Evolutionary conservation across 2,888 invertebrate genomes (phyloP).

Genomic region (Anagyrus pseudococci): DNA sequence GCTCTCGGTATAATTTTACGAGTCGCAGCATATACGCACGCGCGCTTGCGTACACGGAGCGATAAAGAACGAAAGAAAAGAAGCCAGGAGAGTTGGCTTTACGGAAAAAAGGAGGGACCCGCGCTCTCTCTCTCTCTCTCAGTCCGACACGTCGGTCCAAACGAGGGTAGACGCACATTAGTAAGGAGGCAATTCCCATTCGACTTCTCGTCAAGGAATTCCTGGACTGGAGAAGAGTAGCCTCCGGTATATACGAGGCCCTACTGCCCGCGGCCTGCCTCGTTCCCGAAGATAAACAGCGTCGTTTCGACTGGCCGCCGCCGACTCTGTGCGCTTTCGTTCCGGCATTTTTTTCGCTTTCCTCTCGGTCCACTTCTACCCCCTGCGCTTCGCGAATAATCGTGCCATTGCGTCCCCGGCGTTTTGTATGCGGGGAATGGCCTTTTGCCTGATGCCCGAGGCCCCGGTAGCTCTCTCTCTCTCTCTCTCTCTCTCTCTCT

Average conservation of each 20-base stretch:
- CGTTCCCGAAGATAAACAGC: slow-evolving; percentile 37
- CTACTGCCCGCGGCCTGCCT: slow-evolving; percentile 14
- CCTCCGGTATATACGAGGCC: too few relatives aligned
- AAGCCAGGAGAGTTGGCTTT: too few relatives aligned
- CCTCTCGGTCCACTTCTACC: not conserved
- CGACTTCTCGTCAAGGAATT: slow-evolving; percentile 34
- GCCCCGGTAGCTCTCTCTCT: too few relatives aligned
- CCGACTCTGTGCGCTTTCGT: not conserved
- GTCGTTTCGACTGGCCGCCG: slow-evolving; percentile 29
- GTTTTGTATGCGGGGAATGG: slow-evolving; percentile 33
- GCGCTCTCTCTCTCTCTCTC: not conserved
- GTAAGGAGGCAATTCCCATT: slow-evolving; percentile 34
- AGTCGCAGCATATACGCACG: too few relatives aligned
- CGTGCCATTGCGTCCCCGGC: slow-evolving; percentile 19
- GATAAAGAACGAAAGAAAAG: slow-evolving; percentile 1
- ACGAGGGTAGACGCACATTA: slow-evolving; percentile 35
- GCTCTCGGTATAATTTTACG: slow-evolving; percentile 23
- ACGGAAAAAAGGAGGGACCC: slow-evolving; percentile 10
- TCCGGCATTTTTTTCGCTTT: too few relatives aligned
- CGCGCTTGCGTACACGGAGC: slow-evolving; percentile 8
- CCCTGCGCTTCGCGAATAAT: not conserved
- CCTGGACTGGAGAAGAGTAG: too few relatives aligned
- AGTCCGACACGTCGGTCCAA: slow-evolving; percentile 25
- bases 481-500: too few relatives aligned
- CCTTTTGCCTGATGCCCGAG: too few relatives aligned